A percentile compares a stretch with the other conserved stretches of the same genome.
Conservation (phyloP, 2,113 vertebrate species). For the Coturnix japonica region DNA sequence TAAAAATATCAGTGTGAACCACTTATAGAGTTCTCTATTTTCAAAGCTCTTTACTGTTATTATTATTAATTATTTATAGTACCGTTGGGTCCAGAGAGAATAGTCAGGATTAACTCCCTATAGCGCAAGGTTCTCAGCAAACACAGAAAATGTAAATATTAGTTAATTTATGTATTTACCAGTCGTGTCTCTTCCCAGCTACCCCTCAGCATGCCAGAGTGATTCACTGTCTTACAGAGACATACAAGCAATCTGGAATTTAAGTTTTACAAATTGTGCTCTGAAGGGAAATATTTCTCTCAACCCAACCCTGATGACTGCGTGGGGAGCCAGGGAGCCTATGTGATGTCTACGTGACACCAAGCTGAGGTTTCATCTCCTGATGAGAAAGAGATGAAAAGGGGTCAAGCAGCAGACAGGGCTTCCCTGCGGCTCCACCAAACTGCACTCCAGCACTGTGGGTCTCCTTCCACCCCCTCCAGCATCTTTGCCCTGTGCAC, state of each 20-base stretch:
- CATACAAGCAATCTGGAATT: background rate
- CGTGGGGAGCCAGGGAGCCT: background rate
- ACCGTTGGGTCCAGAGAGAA: background rate
- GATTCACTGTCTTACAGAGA: background rate
- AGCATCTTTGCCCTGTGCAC: background rate
- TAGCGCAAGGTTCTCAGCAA: background rate
- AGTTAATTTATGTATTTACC: background rate
- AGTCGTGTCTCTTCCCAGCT: fast-evolving
- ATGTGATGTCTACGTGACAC: background rate
- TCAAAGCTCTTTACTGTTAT: conserved; percentile 34
- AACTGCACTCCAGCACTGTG: background rate
- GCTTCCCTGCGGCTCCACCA: background rate
- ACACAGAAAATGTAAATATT: background rate
- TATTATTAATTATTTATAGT: background rate
- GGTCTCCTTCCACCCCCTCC: background rate
- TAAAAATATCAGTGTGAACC: background rate
- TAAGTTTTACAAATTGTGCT: background rate
- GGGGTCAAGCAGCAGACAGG: background rate
- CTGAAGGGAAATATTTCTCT: background rate
- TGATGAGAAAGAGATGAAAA: background rate
- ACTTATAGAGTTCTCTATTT: background rate
- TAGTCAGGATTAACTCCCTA: background rate
- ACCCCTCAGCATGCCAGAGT: background rate
- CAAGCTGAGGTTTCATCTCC: background rate
- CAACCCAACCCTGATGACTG: too few species aligned